phyloP scores from a whole-genome alignment of 2,888 invertebrate species.

The Lepidochitona cinerea region DNA sequence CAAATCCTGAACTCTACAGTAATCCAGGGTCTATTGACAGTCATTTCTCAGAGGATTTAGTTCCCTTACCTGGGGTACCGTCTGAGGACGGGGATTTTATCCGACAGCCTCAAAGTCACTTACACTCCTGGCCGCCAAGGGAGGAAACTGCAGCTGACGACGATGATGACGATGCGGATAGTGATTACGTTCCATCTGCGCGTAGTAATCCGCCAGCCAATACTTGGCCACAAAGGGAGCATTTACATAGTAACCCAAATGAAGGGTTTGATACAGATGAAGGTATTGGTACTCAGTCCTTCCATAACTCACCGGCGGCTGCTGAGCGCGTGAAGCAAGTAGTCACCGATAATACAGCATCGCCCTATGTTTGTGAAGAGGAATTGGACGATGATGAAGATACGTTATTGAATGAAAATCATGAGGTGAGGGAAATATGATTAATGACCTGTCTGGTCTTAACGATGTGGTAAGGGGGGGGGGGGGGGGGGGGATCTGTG shows the following conservation, averaged over 20 bases:
- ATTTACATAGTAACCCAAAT: background rate
- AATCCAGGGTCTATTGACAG: slow-evolving; percentile 52
- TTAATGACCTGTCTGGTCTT: too few species aligned
- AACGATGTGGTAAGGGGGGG: too few species aligned
- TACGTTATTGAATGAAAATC: slow-evolving; percentile 5
- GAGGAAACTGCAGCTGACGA: background rate
- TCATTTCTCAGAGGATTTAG: slow-evolving; percentile 29
- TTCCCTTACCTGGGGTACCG: background rate
- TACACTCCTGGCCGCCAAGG: background rate
- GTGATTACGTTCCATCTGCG: too few species aligned
- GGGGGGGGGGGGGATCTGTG: too few species aligned
- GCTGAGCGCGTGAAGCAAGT: slow-evolving; percentile 2
- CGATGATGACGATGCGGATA: too few species aligned
- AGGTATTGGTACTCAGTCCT: slow-evolving; percentile 34
- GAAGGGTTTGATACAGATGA: slow-evolving; percentile 31
- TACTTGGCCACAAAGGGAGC: too few species aligned
- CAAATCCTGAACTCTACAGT: slow-evolving; percentile 59
- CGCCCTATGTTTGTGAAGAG: too few species aligned
- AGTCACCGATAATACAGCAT: too few species aligned
- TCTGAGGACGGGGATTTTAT: too few species aligned
- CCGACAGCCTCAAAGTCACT: too few species aligned
- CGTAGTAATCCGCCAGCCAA: too few species aligned
- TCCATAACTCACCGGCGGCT: slow-evolving; percentile 27
- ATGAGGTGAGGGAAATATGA: too few species aligned
- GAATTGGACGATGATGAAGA: background rate